A percentile compares a stretch with the other conserved stretches of the same genome.
These are phyloP conservation scores for Anas bernieri DNA, from an alignment of 2,797 vertebrate species.

Conservation along the genomic window DNA sequence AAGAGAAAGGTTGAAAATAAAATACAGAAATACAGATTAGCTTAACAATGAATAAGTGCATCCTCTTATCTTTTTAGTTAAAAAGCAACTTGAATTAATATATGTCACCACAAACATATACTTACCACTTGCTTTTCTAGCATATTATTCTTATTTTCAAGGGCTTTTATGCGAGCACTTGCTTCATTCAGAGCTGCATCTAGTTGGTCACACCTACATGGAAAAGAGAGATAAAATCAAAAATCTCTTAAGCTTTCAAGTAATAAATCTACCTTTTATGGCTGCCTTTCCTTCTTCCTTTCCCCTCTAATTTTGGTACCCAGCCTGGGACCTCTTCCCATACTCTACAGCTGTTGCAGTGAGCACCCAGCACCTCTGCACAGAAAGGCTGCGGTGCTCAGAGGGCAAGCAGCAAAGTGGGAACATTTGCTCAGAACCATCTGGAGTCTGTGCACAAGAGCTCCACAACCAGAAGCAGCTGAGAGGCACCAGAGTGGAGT, in stretches of 20 bases:
- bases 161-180: constrained; percentile 80
- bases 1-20: background rate
- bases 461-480: background rate
- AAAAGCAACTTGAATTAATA: background rate
- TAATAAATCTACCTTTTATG: background rate
- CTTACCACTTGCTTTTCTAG: constrained; percentile 91
- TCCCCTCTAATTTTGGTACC: accelerated
- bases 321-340: background rate
- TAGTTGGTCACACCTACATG: constrained; percentile 86
- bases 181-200: constrained; percentile 88
- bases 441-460: background rate
- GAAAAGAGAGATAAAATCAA: background rate
- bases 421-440: background rate
- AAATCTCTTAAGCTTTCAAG: background rate
- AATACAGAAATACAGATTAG: background rate
- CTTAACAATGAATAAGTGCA: background rate
- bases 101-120: background rate
- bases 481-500: background rate
- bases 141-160: constrained; percentile 87
- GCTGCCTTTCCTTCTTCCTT: background rate
- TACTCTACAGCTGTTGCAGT: accelerated
- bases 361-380: background rate
- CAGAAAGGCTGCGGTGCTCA: background rate
- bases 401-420: background rate
- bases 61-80: background rate